phyloP scores from a whole-genome alignment of 2,797 vertebrate species.

The Diplodus sargus region DNA sequence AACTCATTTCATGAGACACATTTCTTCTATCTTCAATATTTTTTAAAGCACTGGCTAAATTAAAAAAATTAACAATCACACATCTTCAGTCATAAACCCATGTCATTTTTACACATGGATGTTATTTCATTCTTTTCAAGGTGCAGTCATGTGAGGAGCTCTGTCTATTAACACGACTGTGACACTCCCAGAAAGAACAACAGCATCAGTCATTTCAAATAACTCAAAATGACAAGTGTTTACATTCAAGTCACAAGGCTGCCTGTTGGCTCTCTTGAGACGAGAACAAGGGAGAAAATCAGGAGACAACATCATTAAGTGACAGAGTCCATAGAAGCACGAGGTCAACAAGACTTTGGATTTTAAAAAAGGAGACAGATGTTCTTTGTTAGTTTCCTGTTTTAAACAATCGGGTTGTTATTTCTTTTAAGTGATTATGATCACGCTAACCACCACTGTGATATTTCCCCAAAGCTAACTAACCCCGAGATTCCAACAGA shows the following conservation, averaged over 20 bases:
- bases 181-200: not conserved
- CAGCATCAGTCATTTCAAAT: no score
- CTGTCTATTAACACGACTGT: not conserved
- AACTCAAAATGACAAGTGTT: no score
- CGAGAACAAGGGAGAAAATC: not conserved
- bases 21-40: not conserved
- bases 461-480: not conserved
- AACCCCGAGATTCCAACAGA: no score
- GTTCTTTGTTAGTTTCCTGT: not conserved
- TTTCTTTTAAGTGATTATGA: no score
- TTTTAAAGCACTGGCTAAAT: not conserved
- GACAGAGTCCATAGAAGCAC: no score
- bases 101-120: not conserved
- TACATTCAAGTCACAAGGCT: not conserved
- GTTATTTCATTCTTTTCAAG: not conserved
- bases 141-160: not conserved
- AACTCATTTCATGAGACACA: not conserved
- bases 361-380: not conserved
- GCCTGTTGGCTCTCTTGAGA: not conserved
- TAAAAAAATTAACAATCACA: not conserved
- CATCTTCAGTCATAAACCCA: not conserved
- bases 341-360: not conserved
- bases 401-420: no score
- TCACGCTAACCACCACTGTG: no score
- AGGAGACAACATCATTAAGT: not conserved